Conservation (phyloP, 2,113 vertebrate genomes). For the Dipodomys stephensi region DNA sequence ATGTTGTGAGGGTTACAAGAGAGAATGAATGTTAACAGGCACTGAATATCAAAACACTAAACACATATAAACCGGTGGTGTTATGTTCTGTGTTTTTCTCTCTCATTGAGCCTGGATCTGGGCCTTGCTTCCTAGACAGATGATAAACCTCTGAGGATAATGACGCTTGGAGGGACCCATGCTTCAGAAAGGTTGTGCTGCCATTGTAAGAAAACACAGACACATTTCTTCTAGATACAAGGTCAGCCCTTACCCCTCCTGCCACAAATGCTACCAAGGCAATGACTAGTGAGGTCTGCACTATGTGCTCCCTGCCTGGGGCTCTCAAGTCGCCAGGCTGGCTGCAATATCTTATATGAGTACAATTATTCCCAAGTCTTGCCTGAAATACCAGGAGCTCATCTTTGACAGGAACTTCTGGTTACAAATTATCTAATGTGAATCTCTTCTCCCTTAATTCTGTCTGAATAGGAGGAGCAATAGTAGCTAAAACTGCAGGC, state of each 20-base stretch:
- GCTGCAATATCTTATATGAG: not conserved
- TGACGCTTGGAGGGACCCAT: not conserved
- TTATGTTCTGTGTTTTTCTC: not conserved
- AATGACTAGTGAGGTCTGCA: not conserved
- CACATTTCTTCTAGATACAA: not conserved
- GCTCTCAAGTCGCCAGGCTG: not conserved
- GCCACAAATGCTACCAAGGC: not conserved
- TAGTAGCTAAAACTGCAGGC: not conserved
- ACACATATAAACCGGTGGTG: not conserved
- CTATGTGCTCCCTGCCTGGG: not conserved
- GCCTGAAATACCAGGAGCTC: not conserved
- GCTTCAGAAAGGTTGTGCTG: not conserved
- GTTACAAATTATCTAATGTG: not conserved
- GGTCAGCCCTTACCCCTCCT: not conserved
- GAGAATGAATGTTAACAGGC: not conserved
- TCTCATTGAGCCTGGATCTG: not conserved
- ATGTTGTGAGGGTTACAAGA: conserved; percentile 17
- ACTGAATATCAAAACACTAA: conserved; percentile 53
- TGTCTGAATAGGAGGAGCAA: not conserved
- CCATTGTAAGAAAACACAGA: not conserved
- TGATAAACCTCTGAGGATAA: not conserved
- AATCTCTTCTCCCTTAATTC: not conserved
- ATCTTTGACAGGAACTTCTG: not conserved
- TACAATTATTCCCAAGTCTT: not conserved
- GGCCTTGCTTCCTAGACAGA: not conserved